Evolutionary conservation across 1,140 invertebrate genomes (phyloP), one percentile per base, ranked within the genome.

Genomic region (Akabosia matsudoensis): DNA sequence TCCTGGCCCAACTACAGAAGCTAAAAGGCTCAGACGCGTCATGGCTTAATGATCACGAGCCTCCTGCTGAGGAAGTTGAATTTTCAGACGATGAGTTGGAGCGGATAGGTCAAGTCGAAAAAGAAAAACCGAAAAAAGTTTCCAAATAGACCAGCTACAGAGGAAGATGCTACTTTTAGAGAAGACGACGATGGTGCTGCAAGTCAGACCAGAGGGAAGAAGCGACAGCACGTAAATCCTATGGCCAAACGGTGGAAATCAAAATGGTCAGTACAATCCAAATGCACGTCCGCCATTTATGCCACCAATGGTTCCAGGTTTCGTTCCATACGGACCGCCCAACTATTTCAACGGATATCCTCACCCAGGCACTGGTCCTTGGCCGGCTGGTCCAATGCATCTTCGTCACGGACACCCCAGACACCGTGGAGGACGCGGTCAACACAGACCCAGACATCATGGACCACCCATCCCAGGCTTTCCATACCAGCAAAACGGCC

Each of bases 1-100:
- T 81, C 31, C 31, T 81, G 0, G 78, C 80, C 24, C 80, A 81
- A 70, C 51, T 81, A 34, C 30, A 61, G 24, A 37, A 70, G 37
- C 34, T 81, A n/a, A 92, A 90, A 86, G 92, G 91, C 2, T 90
- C 89, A 16, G 94, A 96, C 88, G 91, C 93, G 2, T 92, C 91
- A 3, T 95, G 93, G 90, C 88, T 92, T 83, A 87, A 93, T 82
- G 91, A 95, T 82, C 87, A 90, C 61, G 95, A 97, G 84, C 90
- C 92, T 34, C 94, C 94, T 1, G 82, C 85, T 0, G 87, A 88
- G 73, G 88, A 87, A 79, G 74, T 90, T 0, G 93, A 95, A 33
- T 96, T 90, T 87, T 97, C 95, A 0, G 94, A 97, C 83, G 95
- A 97, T 84, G 95, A 97, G 82, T 88, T 91, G 81, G 93, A 96